These are phyloP conservation scores for Potamarius usumacintae DNA, from an alignment of 2,113 vertebrate species.

Conservation along the genomic window DNA sequence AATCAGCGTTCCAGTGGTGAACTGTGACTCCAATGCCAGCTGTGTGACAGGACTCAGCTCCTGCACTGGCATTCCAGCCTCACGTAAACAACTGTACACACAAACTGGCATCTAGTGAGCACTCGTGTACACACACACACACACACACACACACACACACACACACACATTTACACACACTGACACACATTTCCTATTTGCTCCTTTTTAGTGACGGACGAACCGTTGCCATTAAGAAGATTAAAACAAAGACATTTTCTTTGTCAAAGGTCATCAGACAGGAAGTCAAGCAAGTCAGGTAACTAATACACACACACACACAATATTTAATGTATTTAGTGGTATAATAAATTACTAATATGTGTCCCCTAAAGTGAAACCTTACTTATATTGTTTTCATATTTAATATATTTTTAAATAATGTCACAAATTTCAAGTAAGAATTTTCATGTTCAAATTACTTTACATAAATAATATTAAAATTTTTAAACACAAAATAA, in stretches of 20 bases:
- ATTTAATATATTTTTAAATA: background rate
- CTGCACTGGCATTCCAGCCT: constrained; percentile 60
- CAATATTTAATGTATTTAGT: background rate
- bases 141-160: background rate
- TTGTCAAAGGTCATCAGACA: constrained; percentile 79
- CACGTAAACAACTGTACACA: constrained; percentile 74
- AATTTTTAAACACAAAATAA: too few species aligned
- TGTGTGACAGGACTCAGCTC: constrained; percentile 74
- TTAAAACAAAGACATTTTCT: constrained; percentile 75
- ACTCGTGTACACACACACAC: background rate
- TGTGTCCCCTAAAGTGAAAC: background rate
- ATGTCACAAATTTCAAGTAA: background rate
- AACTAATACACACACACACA: background rate
- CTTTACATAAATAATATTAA: too few species aligned
- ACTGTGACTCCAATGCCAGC: constrained; percentile 74
- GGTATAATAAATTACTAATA: background rate
- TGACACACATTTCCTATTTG: background rate
- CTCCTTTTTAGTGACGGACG: constrained; percentile 75
- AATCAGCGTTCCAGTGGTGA: constrained; percentile 62
- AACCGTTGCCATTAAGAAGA: constrained; percentile 81
- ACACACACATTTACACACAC: constrained; percentile 1
- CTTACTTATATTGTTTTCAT: background rate
- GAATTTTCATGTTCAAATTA: background rate
- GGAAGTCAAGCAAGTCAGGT: constrained; percentile 86
- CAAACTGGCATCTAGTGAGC: constrained; percentile 78